Evolutionary conservation across 2,113 vertebrate species (phyloP).

Genomic region (Phalacrocorax carbo): DNA sequence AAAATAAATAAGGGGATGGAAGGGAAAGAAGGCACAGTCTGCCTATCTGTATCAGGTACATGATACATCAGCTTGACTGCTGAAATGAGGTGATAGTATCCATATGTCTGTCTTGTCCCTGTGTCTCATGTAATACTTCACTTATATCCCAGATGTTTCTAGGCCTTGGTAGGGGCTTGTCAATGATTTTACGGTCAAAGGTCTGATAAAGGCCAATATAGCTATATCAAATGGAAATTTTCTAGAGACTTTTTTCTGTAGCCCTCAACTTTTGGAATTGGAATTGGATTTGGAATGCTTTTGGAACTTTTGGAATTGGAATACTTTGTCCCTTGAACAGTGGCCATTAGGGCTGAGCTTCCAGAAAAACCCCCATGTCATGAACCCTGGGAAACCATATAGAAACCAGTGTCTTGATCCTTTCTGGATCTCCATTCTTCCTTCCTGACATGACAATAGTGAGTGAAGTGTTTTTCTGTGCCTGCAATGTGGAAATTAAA

Average conservation of each 20-base stretch:
- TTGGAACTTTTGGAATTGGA: background rate
- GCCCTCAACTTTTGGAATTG: background rate
- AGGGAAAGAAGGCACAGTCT: background rate
- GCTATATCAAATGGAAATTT: background rate
- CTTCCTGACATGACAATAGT: background rate
- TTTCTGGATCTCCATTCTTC: background rate
- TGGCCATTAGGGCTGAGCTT: background rate
- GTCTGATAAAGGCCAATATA: background rate
- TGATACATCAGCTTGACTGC: background rate
- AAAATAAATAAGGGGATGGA: background rate
- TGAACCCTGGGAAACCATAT: background rate
- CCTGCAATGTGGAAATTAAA: background rate
- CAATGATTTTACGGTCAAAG: background rate
- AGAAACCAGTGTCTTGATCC: background rate
- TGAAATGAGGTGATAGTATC: background rate
- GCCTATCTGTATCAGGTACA: background rate
- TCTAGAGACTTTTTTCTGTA: background rate
- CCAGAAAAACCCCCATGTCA: background rate
- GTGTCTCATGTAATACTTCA: background rate
- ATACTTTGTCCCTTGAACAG: background rate
- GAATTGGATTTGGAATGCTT: background rate
- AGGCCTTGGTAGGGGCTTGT: background rate
- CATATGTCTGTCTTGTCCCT: rapidly evolving
- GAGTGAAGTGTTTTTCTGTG: background rate
- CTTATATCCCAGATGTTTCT: background rate